Evolutionary conservation across 2,888 invertebrate species (phyloP), one percentile per base, ranked within the genome.

Genomic region (Cyaniris semiargus): DNA sequence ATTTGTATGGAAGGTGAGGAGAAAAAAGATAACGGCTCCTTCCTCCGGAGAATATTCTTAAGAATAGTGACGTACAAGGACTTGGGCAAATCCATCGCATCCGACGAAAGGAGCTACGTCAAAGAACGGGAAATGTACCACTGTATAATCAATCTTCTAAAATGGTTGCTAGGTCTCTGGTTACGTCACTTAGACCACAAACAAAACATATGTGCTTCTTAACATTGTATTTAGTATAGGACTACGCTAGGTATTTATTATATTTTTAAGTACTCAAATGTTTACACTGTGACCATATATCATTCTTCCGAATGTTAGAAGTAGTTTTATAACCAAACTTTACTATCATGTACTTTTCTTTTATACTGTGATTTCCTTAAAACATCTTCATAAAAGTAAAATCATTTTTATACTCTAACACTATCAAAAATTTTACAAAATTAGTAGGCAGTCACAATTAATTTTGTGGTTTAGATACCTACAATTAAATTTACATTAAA

Each of bases 111-210:
- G 84, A 91, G 89, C 82, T 90, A 89, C 83, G 79, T 86, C 77
- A 87, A 85, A 66, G 89, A 90, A 23, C 85, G 84, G 70, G 93
- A 92, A 85, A 92, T 92, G 91, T 90, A 87, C 80, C 87, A 82
- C 78, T 91, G 92, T 84, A 79, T 93, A 79, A 86, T 91, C 84
- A 87, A 92, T 81, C 85, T 91, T 77, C 80, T 94, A 79, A 93
- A 93, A 83, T 85, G 94, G 83, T 84, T 94, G 85, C 83, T 94
- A 80, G 94, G 93, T 78, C 86, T 94, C 79, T 94, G 94, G 94
- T 87, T 94, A 81, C 87, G 94, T 82, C 93, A 93, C 87, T 86
- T 89, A 80, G 92, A 92, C 86, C 93, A 93, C 83, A 92, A 87
- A 78, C 78, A 79, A 77, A 79, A 80, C 66, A 44, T 80, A 58